Conservation (phyloP, 2,888 invertebrate genomes). For the Cryptocephalus primarius region DNA sequence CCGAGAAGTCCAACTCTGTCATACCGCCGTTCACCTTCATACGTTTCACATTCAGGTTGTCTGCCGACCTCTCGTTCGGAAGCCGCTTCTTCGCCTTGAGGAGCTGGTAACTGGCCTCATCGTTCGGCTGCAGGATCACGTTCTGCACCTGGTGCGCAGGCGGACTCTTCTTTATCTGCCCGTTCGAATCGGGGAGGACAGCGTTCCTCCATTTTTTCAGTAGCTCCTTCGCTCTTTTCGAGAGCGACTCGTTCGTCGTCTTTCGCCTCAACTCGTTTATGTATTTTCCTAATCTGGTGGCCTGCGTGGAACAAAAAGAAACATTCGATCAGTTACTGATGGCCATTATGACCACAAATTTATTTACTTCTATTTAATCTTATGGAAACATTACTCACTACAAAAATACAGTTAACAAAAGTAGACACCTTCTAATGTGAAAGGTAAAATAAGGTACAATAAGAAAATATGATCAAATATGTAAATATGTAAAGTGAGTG, state of each 20-base stretch:
- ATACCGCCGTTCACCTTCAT: constrained; percentile 40
- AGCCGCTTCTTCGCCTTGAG: constrained; percentile 18
- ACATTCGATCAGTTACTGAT: constrained; percentile 1
- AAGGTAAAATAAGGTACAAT: too few relatives aligned
- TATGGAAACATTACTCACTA: too few relatives aligned
- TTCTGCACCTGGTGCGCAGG: constrained; percentile 10
- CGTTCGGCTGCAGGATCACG: constrained; percentile 7
- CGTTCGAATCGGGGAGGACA: constrained; percentile 51
- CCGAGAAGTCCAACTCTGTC: constrained; percentile 32
- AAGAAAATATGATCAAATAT: too few relatives aligned
- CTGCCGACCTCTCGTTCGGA: constrained; percentile 15
- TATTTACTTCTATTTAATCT: background rate
- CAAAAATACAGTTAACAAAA: too few relatives aligned
- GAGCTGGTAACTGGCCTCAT: constrained; percentile 23
- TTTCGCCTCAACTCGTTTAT: constrained; percentile 86
- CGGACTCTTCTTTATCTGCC: constrained; percentile 27
- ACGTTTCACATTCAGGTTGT: constrained; percentile 24
- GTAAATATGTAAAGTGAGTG: too few relatives aligned
- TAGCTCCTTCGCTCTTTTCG: constrained; percentile 82
- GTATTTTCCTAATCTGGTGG: constrained; percentile 88
- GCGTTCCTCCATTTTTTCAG: constrained; percentile 88
- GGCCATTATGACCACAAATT: background rate
- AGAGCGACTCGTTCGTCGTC: constrained; percentile 72
- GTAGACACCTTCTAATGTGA: too few relatives aligned
- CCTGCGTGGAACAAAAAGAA: constrained; percentile 39